Conservation (phyloP, 2,797 vertebrate genomes). For the Podarcis siculus region DNA sequence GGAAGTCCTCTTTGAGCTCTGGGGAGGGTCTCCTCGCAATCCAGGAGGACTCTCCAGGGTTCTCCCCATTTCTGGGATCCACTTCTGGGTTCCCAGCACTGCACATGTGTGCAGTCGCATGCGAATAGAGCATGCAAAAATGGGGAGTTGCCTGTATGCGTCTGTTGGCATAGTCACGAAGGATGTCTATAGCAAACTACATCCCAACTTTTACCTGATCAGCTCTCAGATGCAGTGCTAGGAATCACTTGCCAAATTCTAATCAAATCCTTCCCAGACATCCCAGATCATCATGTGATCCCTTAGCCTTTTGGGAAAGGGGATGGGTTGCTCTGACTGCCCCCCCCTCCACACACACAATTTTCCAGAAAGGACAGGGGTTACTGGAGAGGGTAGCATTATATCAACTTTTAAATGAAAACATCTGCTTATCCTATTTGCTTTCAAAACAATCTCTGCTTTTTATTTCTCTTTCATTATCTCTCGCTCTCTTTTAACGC, state of each 20-base stretch:
- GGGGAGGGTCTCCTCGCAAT: too few species aligned
- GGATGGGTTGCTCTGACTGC: neutral
- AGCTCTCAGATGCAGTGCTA: neutral
- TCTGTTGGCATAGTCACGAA: neutral
- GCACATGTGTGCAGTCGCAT: too few species aligned
- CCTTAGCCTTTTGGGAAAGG: neutral
- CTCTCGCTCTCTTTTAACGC: slow-evolving; percentile 18
- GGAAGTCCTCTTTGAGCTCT: too few species aligned
- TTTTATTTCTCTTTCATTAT: slow-evolving; percentile 40
- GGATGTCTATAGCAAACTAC: neutral
- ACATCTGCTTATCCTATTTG: slow-evolving; percentile 39
- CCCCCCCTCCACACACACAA: neutral
- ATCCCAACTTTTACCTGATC: neutral
- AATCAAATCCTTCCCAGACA: neutral
- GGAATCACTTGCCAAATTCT: neutral
- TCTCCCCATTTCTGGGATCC: too few species aligned
- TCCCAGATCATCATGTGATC: neutral
- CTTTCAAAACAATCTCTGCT: slow-evolving; percentile 41
- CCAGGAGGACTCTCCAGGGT: too few species aligned
- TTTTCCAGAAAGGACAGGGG: neutral
- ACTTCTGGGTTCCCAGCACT: too few species aligned
- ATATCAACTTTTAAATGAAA: neutral
- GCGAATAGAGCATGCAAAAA: too few species aligned
- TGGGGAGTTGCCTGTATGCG: too few species aligned
- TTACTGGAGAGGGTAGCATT: neutral